Evolutionary conservation across 2,888 invertebrate species (phyloP).

Genomic region (Halocaridina rubra): DNA sequence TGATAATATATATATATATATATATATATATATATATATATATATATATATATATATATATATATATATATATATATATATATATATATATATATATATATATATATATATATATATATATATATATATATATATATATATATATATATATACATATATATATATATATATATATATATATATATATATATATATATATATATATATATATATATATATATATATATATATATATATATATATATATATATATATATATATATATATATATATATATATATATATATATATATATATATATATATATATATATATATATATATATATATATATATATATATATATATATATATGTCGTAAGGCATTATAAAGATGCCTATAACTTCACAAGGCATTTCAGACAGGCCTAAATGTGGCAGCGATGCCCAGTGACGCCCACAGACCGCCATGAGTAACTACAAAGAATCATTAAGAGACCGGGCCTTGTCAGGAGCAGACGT

Average conservation of each 20-base stretch:
- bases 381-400: no score
- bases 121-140: neutral
- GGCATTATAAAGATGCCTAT: no score
- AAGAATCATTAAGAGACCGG: no score
- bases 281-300: neutral
- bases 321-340: neutral
- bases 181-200: neutral
- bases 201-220: neutral
- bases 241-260: conserved; percentile 10
- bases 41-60: conserved; percentile 5
- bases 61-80: neutral
- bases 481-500: no score
- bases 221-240: neutral
- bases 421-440: no score
- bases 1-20: neutral
- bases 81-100: neutral
- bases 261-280: conserved; percentile 6
- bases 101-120: neutral
- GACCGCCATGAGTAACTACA: no score
- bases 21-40: neutral
- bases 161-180: neutral
- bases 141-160: conserved; percentile 1
- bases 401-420: no score
- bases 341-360: neutral
- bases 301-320: neutral